phyloP scores from a whole-genome alignment of 2,113 vertebrate genomes.

The Machaerirhynchus nigripectus region DNA sequence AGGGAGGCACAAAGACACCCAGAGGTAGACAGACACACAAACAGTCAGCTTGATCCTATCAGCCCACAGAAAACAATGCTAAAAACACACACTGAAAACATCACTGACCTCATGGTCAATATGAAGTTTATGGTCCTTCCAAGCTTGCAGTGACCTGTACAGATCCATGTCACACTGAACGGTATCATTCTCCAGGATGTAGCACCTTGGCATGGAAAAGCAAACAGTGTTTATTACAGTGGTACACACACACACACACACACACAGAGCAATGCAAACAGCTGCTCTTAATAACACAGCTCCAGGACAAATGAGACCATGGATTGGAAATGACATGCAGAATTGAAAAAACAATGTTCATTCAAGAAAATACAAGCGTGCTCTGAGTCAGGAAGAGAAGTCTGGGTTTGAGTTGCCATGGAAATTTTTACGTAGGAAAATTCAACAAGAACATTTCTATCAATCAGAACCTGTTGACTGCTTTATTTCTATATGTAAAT shows the following conservation, averaged over 20 bases:
- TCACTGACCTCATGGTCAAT: conserved; percentile 91
- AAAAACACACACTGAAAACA: not conserved
- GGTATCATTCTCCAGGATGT: conserved; percentile 91
- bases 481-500: not conserved
- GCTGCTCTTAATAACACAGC: not conserved
- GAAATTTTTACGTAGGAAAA: not conserved
- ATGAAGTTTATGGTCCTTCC: conserved; percentile 96
- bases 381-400: not conserved
- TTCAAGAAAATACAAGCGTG: not conserved
- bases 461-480: not conserved
- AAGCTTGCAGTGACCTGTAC: conserved; percentile 93
- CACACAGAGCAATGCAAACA: not conserved
- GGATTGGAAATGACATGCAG: not conserved
- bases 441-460: not conserved
- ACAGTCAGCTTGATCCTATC: not conserved
- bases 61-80: not conserved
- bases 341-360: not conserved
- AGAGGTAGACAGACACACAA: not conserved
- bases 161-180: conserved; percentile 92
- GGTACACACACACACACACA: not conserved
- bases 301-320: not conserved
- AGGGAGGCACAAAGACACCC: not conserved
- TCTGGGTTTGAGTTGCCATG: not conserved
- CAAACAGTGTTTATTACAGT: not conserved
- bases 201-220: conserved; percentile 78